Evolutionary conservation across 2,888 invertebrate species (phyloP), one percentile per base, ranked within the genome.

Genomic region (Nipponacmea schrenckii): DNA sequence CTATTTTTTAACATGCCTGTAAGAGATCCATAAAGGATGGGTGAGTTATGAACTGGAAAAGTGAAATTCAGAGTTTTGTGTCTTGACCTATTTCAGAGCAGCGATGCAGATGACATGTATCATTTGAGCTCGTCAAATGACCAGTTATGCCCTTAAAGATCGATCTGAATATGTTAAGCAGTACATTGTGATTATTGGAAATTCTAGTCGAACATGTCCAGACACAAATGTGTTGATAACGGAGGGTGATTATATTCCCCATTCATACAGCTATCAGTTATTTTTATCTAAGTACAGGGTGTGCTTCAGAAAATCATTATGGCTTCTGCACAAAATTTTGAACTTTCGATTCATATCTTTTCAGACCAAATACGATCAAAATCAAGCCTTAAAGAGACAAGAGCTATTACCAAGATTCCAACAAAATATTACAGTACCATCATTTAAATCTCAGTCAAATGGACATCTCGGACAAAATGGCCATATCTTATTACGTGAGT

Each of bases 281-380:
- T 31, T 2, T 3, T 31, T 31, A 31, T 31, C 31, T 3, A 31
- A 31, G 5, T 31, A 5, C 31, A 31, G 31, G 31, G 31, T 31
- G 5, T 31, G 31, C 31, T 31, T 31, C 31, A 3, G 31, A 31
- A 31, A 5, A 39, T n/a, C 39, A 39, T 8, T 8, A 39, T 39
- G 39, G 39, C 8, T 10, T 39, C 5, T 31, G 31, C 31, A 31
- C 4, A 39, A 39, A 39, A 2, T 39, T 39, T 39, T 39, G 39
- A 39, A 2, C 7, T 63, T 67, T 62, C 44, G 50, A 67, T 10
- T 44, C 45, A 62, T 69, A 74, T 63, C 27, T 79, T 89, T 88
- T 26, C 83, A 92, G 92, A 94, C 94, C 1, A 94, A 94, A 87
- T 93, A 93, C 81, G 92, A 94, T 83, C 92, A 93, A 62, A 91